Conservation (phyloP, 2,113 vertebrate species). For the Dinomys branickii region DNA sequence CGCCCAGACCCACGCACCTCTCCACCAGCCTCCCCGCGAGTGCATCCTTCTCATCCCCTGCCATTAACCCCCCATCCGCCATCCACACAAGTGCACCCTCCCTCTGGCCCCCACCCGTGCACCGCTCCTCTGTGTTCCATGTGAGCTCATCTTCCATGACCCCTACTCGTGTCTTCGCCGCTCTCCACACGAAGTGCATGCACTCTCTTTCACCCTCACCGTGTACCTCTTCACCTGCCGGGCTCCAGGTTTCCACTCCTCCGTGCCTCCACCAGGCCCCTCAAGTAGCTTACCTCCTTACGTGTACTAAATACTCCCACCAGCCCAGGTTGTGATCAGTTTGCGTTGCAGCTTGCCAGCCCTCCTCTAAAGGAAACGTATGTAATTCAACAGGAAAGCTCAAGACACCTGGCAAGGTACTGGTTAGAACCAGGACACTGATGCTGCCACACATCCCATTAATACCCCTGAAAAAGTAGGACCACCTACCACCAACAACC, state of each 20-base stretch:
- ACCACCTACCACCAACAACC: background rate
- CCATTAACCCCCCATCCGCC: background rate
- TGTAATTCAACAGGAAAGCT: slow-evolving; percentile 54
- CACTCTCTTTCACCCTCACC: background rate
- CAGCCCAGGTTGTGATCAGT: slow-evolving; percentile 33
- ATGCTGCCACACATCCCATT: background rate
- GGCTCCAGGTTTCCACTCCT: background rate
- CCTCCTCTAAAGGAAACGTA: background rate
- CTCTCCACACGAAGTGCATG: background rate
- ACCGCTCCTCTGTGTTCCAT: background rate
- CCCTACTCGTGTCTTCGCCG: no score
- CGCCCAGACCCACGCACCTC: background rate
- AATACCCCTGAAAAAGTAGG: background rate
- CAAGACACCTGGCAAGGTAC: background rate
- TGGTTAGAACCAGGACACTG: background rate
- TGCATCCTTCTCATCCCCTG: background rate
- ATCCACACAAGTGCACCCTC: background rate
- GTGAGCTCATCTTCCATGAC: background rate
- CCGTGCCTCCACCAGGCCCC: background rate
- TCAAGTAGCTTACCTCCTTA: slow-evolving; percentile 33
- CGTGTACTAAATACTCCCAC: background rate
- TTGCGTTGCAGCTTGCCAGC: slow-evolving; percentile 69
- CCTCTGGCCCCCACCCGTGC: background rate
- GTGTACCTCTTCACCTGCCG: background rate
- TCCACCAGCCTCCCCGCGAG: background rate